Conservation (phyloP, 2,888 invertebrate species). For the Steromphala cineraria region DNA sequence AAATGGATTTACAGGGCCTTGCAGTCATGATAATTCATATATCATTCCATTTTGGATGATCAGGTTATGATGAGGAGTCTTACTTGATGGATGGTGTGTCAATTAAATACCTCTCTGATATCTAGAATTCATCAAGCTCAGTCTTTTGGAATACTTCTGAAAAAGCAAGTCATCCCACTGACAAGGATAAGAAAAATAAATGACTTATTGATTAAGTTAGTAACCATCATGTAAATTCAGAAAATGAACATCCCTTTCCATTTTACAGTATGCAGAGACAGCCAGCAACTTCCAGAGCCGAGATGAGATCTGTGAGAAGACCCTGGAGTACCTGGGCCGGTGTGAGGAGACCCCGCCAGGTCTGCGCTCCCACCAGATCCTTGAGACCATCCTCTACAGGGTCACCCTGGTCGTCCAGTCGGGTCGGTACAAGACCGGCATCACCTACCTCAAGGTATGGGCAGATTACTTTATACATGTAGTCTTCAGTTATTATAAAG, state of each 20-base stretch:
- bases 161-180: no score
- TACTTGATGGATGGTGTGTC: no score
- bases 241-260: neutral
- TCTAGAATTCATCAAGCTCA: no score
- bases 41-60: no score
- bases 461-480: no score
- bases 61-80: no score
- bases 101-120: no score
- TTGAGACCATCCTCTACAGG: constrained; percentile 68
- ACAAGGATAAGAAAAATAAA: no score
- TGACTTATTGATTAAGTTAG: neutral
- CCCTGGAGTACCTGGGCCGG: constrained; percentile 51
- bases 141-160: no score
- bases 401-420: constrained; percentile 57
- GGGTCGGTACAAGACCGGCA: constrained; percentile 59
- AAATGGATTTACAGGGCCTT: no score
- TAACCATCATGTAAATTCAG: neutral
- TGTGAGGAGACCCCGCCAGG: constrained; percentile 26
- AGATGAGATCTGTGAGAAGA: constrained; percentile 54
- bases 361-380: constrained; percentile 59
- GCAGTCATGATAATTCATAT: no score
- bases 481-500: no score
- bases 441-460: constrained; percentile 57
- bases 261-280: constrained; percentile 60
- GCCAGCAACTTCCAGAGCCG: constrained; percentile 49